A percentile compares a stretch with the other conserved stretches of the same genome.
phyloP scores from a whole-genome alignment of 2,888 invertebrate genomes.

The Coelogynopora nodosa region DNA sequence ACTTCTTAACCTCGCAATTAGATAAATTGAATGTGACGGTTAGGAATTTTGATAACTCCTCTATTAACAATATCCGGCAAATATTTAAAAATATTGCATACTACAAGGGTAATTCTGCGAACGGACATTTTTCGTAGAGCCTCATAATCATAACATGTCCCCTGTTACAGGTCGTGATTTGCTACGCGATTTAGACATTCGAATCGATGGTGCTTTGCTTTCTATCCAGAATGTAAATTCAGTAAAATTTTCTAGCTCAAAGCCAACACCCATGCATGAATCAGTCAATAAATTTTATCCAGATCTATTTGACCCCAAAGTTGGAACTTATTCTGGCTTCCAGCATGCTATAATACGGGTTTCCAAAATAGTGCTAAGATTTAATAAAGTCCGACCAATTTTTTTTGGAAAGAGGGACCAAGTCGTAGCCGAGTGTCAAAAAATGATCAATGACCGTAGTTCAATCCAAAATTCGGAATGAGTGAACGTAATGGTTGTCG shows the following conservation, averaged over 20 bases:
- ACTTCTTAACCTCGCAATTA: neutral
- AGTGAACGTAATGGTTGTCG: neutral
- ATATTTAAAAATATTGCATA: neutral
- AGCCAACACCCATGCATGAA: neutral
- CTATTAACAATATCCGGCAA: neutral
- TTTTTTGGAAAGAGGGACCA: neutral
- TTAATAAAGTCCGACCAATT: neutral
- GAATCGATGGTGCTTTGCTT: neutral
- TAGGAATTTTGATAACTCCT: neutral
- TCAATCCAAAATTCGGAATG: neutral
- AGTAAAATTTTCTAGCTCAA: neutral
- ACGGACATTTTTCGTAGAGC: neutral
- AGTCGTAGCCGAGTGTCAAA: neutral
- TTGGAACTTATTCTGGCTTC: neutral
- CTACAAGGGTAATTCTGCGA: neutral
- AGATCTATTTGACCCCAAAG: neutral
- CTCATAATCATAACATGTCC: neutral
- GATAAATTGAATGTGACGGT: neutral
- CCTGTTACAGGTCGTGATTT: neutral
- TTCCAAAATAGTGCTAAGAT: neutral
- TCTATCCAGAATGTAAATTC: neutral
- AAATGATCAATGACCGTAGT: neutral
- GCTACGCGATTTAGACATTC: neutral
- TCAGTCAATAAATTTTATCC: neutral
- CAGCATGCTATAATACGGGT: neutral